phyloP scores from a whole-genome alignment of 2,113 vertebrate species.

The Triplophysa rosa region DNA sequence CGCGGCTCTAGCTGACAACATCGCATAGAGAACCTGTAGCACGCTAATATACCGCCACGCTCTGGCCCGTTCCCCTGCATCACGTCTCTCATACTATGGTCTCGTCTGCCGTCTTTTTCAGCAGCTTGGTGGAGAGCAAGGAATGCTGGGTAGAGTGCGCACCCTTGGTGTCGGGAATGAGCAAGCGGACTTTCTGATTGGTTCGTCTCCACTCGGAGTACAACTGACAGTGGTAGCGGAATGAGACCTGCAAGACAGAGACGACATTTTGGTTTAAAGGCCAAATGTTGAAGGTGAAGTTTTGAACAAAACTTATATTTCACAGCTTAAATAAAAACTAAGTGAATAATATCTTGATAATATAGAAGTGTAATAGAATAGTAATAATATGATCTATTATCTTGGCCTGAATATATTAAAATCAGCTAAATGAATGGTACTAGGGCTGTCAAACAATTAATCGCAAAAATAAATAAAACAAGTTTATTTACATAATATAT shows the following conservation, averaged over 20 bases:
- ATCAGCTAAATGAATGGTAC: too few species aligned
- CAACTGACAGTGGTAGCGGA: slow-evolving; percentile 97
- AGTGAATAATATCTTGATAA: too few species aligned
- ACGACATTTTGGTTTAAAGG: background rate
- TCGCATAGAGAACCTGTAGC: slow-evolving; percentile 38
- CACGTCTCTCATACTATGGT: slow-evolving; percentile 82
- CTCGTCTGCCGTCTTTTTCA: slow-evolving; percentile 85
- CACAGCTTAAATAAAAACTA: too few species aligned
- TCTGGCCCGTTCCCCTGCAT: background rate
- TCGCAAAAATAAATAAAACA: too few species aligned
- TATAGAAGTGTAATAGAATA: too few species aligned
- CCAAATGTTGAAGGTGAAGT: background rate
- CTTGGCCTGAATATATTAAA: too few species aligned
- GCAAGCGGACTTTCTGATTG: slow-evolving; percentile 90
- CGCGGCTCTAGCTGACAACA: slow-evolving; percentile 47
- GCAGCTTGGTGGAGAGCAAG: slow-evolving; percentile 80
- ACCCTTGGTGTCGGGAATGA: slow-evolving; percentile 79
- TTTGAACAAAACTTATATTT: background rate
- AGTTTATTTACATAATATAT: too few species aligned
- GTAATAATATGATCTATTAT: too few species aligned
- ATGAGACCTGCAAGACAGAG: slow-evolving; percentile 81
- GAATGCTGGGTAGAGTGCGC: slow-evolving; percentile 80
- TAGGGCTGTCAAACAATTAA: too few species aligned
- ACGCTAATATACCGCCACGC: slow-evolving; percentile 34
- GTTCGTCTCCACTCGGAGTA: slow-evolving; percentile 95